A percentile compares a stretch with the other conserved stretches of the same genome.
These are phyloP conservation scores for Apamea anceps DNA, from an alignment of 2,888 invertebrate genomes.

Conservation along the genomic window DNA sequence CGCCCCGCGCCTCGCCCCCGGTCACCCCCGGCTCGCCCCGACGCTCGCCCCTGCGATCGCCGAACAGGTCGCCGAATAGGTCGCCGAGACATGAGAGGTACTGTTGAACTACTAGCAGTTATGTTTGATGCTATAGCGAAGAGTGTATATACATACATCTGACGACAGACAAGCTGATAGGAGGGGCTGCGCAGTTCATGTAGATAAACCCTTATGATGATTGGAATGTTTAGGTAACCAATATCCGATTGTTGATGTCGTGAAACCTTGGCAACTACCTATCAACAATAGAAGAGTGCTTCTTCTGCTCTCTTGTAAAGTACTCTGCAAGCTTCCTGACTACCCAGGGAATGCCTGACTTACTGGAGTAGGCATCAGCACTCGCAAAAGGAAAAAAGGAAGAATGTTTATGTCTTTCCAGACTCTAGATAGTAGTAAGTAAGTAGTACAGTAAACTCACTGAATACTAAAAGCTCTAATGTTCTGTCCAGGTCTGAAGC, in stretches of 20 bases:
- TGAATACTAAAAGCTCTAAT: neutral
- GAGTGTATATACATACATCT: neutral
- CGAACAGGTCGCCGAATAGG: slow-evolving; percentile 81
- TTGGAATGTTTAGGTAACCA: neutral
- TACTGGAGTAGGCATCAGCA: no score
- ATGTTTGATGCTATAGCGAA: neutral
- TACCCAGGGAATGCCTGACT: neutral
- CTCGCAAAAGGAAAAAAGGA: no score
- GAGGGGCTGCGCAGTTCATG: no score
- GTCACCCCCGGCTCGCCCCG: slow-evolving; percentile 86
- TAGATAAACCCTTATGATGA: no score
- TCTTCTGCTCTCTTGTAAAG: neutral
- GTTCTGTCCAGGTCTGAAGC: slow-evolving; percentile 80
- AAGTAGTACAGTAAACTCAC: no score
- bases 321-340: neutral
- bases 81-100: slow-evolving; percentile 85
- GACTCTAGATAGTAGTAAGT: no score
- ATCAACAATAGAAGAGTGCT: neutral
- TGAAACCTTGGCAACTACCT: neutral
- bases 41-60: slow-evolving; percentile 83
- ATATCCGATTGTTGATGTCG: neutral
- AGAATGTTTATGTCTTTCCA: no score
- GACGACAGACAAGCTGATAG: neutral
- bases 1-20: slow-evolving; percentile 84
- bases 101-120: neutral